Base-by-base conservation (phyloP, 2,888 invertebrate genomes). In the Bugulina stolonifera region DNA sequence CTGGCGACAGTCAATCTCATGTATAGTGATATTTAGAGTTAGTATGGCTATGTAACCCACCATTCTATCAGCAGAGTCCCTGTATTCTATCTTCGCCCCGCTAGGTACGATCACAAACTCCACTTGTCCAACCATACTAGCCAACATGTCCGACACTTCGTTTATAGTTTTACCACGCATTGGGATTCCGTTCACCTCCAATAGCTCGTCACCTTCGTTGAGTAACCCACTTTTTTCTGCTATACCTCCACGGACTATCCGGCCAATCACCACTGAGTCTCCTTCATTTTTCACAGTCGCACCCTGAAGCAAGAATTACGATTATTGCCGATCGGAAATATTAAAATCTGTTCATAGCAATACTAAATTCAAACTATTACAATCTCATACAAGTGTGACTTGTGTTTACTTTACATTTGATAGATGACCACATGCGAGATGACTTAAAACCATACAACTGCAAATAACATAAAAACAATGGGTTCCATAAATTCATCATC, bases 141-240 rank as follows among this genome's bases (percentile, higher is more conserved):
- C 85, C 82, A 97, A 88, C 83, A 98, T 90, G 83, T 94, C 94
- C 87, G 97, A 97, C 81, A 98, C 97, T 85, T 97, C 96, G 86
- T 97, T 94, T 79, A 99, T 94, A 69, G 93, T 92, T 86, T 96
- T 96, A 78, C 97, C 95, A 76, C 95, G 90, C 91, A 98, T 91
- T 81, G 93, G 92, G 74, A 94, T 91, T 43, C 94, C 94, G 86
- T 98, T 98, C 55, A 98, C 94, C 85, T 88, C 97, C 35, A 98
- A 87, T 69, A 95, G 91, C 87, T 98, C 98, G 83, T 99, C 98
- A 3, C 70, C 70, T 52, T 70, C 70, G 52, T 29, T 10, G 2
- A 70, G 54, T 23, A 43, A 32, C 2, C 84, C 95, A 71, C 94
- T 94, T 85, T 95, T 94, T 82, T 98, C 96, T 1, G 97, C 98